These are phyloP conservation scores for Arctopsyche grandis DNA, from an alignment of 1,140 invertebrate genomes.

Conservation along the genomic window DNA sequence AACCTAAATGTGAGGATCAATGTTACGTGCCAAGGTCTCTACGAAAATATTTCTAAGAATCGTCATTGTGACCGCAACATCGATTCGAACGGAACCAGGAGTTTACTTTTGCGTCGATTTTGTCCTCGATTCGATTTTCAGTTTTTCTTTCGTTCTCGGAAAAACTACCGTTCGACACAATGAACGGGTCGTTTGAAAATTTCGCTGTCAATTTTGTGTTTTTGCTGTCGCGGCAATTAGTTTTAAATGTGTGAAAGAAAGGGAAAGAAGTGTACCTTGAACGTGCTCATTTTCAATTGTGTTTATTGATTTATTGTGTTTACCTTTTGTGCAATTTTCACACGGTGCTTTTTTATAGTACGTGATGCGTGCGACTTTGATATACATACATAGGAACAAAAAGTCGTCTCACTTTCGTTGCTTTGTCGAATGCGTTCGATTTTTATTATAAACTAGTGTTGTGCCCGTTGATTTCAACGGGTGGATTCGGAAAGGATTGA, in stretches of 20 bases:
- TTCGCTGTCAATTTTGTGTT: neutral
- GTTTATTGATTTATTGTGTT: neutral
- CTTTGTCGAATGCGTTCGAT: neutral
- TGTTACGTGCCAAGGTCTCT: slow-evolving; percentile 1
- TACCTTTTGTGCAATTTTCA: neutral
- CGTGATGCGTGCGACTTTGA: too few relatives aligned
- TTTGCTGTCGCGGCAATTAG: neutral
- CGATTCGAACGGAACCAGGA: slow-evolving; percentile 3
- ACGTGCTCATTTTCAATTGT: neutral
- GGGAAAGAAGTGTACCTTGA: neutral
- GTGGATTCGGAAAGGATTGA: too few relatives aligned
- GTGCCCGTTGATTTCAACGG: too few relatives aligned
- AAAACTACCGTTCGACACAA: neutral
- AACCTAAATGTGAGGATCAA: neutral
- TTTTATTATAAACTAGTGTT: neutral
- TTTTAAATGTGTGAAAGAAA: neutral
- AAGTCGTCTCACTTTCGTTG: neutral
- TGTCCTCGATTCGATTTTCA: neutral
- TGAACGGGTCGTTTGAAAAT: neutral
- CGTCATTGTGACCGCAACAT: slow-evolving; percentile 5
- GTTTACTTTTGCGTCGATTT: neutral
- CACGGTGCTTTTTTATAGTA: neutral
- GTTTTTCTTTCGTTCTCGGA: slow-evolving; percentile 1
- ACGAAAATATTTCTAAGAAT: neutral
- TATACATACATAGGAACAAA: neutral